Evolutionary conservation across 2,888 invertebrate species (phyloP).

Genomic region (Cyclophora albipunctata): DNA sequence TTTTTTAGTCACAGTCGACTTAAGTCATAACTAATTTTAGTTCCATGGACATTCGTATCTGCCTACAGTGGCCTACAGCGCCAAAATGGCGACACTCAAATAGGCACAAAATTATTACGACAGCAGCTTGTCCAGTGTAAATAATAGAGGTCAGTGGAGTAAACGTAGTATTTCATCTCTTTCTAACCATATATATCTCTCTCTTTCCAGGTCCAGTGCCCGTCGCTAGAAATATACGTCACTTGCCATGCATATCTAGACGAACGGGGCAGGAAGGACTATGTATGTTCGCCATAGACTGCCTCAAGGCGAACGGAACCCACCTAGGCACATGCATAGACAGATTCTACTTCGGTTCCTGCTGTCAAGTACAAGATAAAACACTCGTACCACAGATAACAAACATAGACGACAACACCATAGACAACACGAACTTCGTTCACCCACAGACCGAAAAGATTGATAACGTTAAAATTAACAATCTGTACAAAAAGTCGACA

Average conservation of each 20-base stretch:
- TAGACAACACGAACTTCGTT: constrained; percentile 67
- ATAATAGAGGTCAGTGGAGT: no score
- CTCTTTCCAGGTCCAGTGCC: constrained; percentile 78
- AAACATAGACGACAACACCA: constrained; percentile 77
- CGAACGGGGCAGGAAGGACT: constrained; percentile 86
- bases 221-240: constrained; percentile 90
- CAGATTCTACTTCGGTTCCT: constrained; percentile 94
- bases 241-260: constrained; percentile 90
- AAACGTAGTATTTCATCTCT: no score
- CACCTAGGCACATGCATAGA: constrained; percentile 95
- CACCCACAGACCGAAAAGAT: constrained; percentile 61
- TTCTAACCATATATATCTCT: constrained; percentile 19
- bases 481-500: constrained; percentile 27
- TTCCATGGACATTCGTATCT: no score
- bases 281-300: constrained; percentile 96
- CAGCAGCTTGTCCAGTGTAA: no score
- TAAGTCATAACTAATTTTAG: no score
- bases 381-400: constrained; percentile 68
- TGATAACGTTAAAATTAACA: constrained; percentile 25
- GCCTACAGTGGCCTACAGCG: no score
- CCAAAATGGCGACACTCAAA: no score
- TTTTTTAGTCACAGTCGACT: no score
- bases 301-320: constrained; percentile 91
- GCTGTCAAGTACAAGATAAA: constrained; percentile 84
- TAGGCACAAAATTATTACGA: no score